phyloP scores from a whole-genome alignment of 1,140 invertebrate species.

The Pemphigus obesinymphae region DNA sequence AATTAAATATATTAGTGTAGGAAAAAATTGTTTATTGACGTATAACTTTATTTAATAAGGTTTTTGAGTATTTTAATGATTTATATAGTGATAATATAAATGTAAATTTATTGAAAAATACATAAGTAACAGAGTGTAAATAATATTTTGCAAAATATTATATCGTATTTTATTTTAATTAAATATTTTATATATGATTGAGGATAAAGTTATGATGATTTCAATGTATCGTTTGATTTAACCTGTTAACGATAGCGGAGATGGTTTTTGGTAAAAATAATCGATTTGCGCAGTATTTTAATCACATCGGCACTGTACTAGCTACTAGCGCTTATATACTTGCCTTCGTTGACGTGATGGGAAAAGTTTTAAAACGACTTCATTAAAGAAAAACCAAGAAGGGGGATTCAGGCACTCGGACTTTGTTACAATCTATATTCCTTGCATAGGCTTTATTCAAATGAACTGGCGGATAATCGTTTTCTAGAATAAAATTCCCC shows the following conservation, averaged over 20 bases:
- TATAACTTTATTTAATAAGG: no score
- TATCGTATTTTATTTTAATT: no score
- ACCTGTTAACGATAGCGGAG: background rate
- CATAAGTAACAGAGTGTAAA: no score
- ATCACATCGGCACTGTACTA: background rate
- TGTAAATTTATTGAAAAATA: no score
- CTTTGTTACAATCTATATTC: constrained; percentile 29
- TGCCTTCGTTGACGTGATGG: constrained; percentile 9
- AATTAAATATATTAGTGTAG: no score
- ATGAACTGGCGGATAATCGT: constrained; percentile 36
- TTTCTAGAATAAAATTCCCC: constrained; percentile 7
- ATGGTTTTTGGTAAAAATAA: constrained; percentile 4
- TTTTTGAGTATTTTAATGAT: no score
- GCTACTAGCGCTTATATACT: background rate
- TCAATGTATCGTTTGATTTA: no score
- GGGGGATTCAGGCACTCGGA: constrained; percentile 5
- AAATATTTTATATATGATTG: no score
- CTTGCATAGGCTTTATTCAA: constrained; percentile 13
- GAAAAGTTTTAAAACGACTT: constrained; percentile 37
- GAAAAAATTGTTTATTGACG: no score
- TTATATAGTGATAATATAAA: no score
- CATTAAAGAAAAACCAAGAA: constrained; percentile 17
- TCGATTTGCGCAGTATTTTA: constrained; percentile 35
- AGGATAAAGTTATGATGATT: no score
- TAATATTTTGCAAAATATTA: no score